Conservation (phyloP, 1,140 invertebrate genomes). For the Drosophila albomicans region DNA sequence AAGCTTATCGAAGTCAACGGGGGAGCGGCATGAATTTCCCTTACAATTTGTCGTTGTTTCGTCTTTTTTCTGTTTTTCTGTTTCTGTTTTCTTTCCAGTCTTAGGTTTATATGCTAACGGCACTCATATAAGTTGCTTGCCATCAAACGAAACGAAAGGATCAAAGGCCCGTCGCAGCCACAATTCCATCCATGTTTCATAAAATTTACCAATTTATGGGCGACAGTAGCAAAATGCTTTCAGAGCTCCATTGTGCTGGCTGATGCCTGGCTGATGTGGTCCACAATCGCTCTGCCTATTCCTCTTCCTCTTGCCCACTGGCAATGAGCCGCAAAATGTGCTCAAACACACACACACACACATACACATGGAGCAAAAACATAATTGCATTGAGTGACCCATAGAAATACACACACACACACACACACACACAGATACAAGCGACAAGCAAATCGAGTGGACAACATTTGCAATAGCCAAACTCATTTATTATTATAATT, state of each 20-base stretch:
- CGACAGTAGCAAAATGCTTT: background rate
- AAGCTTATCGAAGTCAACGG: background rate
- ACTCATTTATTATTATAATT: constrained; percentile 80
- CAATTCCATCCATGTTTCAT: constrained; percentile 3
- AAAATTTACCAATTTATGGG: constrained; percentile 13
- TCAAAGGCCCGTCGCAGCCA: constrained; percentile 4
- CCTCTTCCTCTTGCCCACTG: background rate
- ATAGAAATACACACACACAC: constrained; percentile 20
- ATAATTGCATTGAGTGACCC: constrained; percentile 51
- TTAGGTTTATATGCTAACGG: background rate
- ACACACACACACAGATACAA: background rate
- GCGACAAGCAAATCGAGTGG: constrained; percentile 37
- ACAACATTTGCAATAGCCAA: constrained; percentile 26
- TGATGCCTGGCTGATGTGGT: constrained; percentile 1
- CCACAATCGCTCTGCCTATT: too few relatives aligned
- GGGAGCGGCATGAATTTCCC: background rate
- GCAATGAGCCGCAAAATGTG: constrained; percentile 48
- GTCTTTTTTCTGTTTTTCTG: background rate
- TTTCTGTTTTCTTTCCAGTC: background rate
- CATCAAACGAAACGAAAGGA: constrained; percentile 13
- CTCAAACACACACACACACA: constrained; percentile 16
- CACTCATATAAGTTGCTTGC: constrained; percentile 9
- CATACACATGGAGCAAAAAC: background rate
- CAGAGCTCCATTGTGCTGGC: constrained; percentile 6
- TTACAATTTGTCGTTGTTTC: background rate